Evolutionary conservation across 1,140 invertebrate genomes (phyloP).

Genomic region (Drosophila ambigua): DNA sequence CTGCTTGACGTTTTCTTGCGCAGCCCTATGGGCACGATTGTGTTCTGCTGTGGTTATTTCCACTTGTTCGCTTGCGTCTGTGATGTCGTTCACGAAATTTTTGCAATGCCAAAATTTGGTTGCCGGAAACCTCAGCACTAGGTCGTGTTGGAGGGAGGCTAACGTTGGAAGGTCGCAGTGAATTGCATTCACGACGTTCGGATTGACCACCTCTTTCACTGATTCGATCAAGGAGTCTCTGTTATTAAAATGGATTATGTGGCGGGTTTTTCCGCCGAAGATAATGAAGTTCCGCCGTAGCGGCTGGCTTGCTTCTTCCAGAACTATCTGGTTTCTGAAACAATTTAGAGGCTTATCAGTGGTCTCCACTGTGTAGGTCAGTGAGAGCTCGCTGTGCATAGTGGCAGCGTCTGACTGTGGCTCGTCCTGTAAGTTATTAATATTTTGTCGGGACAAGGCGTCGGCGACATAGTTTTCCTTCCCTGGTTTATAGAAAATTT

Average conservation of each 20-base stretch:
- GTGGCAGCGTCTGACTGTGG: slow-evolving; percentile 8
- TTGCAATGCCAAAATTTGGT: slow-evolving; percentile 22
- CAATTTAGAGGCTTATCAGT: slow-evolving; percentile 28
- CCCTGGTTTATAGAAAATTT: slow-evolving; percentile 33
- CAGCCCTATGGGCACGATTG: slow-evolving; percentile 26
- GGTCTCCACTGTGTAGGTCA: slow-evolving; percentile 4
- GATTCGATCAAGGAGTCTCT: slow-evolving; percentile 1
- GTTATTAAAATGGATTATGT: slow-evolving; percentile 8
- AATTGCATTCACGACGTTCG: slow-evolving; percentile 15
- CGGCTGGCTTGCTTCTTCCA: slow-evolving; percentile 8
- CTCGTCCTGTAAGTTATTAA: slow-evolving; percentile 6
- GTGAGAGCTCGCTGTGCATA: slow-evolving; percentile 19
- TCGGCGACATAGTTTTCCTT: slow-evolving; percentile 24
- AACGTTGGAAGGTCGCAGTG: slow-evolving; percentile 21
- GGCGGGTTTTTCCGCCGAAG: slow-evolving; percentile 14
- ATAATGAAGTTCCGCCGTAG: slow-evolving; percentile 3
- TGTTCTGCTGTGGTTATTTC: slow-evolving; percentile 21
- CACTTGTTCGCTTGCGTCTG: slow-evolving; percentile 4
- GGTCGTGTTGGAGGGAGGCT: slow-evolving; percentile 10
- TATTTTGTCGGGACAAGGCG: slow-evolving; percentile 18
- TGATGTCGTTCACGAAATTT: slow-evolving; percentile 8
- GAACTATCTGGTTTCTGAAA: slow-evolving; percentile 30
- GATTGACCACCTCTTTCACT: slow-evolving; percentile 1
- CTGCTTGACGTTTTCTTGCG: slow-evolving; percentile 35
- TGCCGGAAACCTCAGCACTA: slow-evolving; percentile 11